phyloP scores from a whole-genome alignment of 2,113 vertebrate species.

The Callipepla californica region DNA sequence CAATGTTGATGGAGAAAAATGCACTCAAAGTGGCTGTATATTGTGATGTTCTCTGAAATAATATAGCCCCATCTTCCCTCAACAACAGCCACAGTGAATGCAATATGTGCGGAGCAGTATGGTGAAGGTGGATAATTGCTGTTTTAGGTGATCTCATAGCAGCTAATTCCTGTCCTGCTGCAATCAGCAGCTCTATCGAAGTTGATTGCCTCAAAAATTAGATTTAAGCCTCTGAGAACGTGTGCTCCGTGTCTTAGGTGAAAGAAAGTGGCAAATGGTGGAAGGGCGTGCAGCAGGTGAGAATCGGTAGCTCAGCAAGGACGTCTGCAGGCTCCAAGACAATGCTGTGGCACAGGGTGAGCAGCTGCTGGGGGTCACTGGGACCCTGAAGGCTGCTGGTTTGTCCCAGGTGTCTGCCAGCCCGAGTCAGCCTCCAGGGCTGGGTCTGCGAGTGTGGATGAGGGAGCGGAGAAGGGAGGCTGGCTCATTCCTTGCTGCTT shows the following conservation, averaged over 20 bases:
- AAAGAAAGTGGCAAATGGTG: background rate
- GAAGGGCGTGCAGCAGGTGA: background rate
- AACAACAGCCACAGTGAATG: fast-evolving
- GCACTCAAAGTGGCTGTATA: background rate
- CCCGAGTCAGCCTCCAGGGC: background rate
- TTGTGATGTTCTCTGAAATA: background rate
- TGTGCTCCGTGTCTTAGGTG: background rate
- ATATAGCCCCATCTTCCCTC: background rate
- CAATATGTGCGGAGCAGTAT: fast-evolving
- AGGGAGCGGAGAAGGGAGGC: background rate
- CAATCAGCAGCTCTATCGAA: conserved; percentile 53
- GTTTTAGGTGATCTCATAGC: background rate
- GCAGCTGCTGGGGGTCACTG: background rate
- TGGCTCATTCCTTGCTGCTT: background rate
- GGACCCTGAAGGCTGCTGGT: background rate
- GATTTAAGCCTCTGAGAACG: conserved; percentile 15
- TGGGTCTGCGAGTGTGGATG: background rate
- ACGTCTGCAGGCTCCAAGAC: fast-evolving
- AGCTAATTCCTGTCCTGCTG: conserved; percentile 50
- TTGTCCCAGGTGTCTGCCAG: background rate
- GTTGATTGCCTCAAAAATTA: conserved; percentile 50
- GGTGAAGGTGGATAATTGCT: background rate
- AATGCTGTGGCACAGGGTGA: background rate
- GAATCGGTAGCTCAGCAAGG: background rate
- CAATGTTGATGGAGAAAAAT: background rate